A percentile compares a stretch with the other conserved stretches of the same genome.
Evolutionary conservation across 2,113 vertebrate species (phyloP).

Genomic region (Lipotes vexillifer): DNA sequence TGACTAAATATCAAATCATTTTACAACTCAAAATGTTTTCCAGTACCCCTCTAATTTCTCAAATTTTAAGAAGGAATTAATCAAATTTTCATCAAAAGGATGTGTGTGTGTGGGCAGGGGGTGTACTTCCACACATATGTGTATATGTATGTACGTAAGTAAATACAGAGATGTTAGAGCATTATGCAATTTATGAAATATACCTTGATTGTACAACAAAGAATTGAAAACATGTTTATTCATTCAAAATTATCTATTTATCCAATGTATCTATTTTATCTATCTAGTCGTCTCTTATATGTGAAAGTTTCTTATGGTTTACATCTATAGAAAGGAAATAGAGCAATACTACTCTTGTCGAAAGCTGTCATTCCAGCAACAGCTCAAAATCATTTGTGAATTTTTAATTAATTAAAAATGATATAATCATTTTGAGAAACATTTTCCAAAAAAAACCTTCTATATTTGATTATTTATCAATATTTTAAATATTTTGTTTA

Average conservation of each 20-base stretch:
- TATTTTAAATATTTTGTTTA: background rate
- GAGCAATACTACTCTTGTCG: background rate
- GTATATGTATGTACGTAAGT: no score
- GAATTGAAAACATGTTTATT: background rate
- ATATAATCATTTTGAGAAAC: background rate
- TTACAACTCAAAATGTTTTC: background rate
- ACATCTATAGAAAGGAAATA: background rate
- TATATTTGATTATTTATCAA: background rate
- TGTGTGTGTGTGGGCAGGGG: fast-evolving
- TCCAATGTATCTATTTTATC: background rate
- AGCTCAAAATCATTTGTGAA: background rate
- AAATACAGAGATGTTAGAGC: background rate
- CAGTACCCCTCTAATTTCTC: background rate
- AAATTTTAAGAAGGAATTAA: background rate
- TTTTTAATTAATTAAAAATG: background rate
- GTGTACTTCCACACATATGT: background rate
- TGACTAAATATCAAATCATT: background rate
- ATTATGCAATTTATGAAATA: background rate
- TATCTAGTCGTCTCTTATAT: background rate
- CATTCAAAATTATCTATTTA: background rate
- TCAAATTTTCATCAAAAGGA: background rate
- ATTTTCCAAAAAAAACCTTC: background rate
- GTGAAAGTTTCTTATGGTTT: background rate
- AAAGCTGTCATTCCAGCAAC: background rate
- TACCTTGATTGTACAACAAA: background rate